These are phyloP conservation scores for Fissipunctia ypsillon DNA, from an alignment of 2,888 invertebrate genomes.

Conservation along the genomic window DNA sequence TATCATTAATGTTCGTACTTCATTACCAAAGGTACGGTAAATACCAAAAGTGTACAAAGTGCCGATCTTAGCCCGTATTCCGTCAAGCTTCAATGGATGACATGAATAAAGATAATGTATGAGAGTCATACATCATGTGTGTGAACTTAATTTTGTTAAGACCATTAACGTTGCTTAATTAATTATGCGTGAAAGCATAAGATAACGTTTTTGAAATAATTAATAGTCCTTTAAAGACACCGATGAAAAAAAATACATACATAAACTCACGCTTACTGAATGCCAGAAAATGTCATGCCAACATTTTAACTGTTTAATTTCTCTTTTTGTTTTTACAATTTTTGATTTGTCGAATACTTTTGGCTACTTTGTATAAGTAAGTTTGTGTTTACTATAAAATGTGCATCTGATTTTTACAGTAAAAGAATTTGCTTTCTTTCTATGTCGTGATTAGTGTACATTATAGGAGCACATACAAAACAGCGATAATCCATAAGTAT, in stretches of 20 bases:
- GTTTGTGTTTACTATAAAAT: not conserved
- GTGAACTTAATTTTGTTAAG: conserved; percentile 10
- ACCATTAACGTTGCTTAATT: conserved; percentile 25
- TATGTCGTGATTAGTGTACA: not conserved
- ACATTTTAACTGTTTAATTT: not conserved
- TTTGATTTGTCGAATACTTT: not conserved
- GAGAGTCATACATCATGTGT: conserved; percentile 27
- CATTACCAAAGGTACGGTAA: conserved; percentile 9
- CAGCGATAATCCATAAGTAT: not conserved
- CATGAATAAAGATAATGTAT: conserved; percentile 7
- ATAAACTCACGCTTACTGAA: not conserved
- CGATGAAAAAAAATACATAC: not conserved
- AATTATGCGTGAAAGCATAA: conserved; percentile 32
- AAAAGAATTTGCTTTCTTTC: not conserved
- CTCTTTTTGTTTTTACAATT: not conserved
- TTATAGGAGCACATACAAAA: not conserved
- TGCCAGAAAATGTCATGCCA: not conserved
- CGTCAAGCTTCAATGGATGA: conserved; percentile 24
- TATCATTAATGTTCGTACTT: conserved; percentile 3
- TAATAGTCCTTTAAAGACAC: conserved; percentile 4
- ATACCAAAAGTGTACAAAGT: not conserved
- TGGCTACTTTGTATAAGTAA: not conserved
- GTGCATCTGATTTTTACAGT: too few species aligned
- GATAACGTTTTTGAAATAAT: conserved; percentile 24
- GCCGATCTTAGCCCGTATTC: not conserved